Evolutionary conservation across 2,888 invertebrate genomes (phyloP).

Genomic region (Protodeltote pygarga): DNA sequence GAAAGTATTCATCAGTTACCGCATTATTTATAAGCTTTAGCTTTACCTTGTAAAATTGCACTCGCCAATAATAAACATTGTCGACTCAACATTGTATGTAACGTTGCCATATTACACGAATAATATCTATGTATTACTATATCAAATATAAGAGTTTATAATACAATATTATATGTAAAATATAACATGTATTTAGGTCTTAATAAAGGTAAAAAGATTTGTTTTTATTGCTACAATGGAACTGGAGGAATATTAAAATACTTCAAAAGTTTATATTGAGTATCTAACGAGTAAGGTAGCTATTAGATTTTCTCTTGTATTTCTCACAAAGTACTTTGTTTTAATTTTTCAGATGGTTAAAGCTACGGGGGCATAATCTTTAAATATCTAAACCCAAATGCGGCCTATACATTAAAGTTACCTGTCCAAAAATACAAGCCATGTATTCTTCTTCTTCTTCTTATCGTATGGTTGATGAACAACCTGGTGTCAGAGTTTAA

Average conservation of each 20-base stretch:
- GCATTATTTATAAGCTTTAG: constrained; percentile 40
- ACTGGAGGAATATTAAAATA: background rate
- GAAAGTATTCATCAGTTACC: constrained; percentile 29
- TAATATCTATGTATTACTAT: constrained; percentile 39
- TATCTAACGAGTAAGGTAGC: constrained; percentile 13
- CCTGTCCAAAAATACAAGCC: too few relatives aligned
- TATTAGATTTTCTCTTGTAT: constrained; percentile 7
- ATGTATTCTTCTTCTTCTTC: too few relatives aligned
- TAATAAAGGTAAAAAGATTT: background rate
- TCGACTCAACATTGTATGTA: constrained; percentile 41
- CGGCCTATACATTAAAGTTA: too few relatives aligned
- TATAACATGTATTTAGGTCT: constrained; percentile 23
- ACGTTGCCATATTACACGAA: constrained; percentile 36
- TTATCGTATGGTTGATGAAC: too few relatives aligned
- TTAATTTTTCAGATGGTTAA: constrained; percentile 40
- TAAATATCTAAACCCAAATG: background rate
- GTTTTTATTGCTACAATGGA: constrained; percentile 7
- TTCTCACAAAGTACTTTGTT: constrained; percentile 25
- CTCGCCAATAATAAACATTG: constrained; percentile 32
- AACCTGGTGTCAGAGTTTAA: too few relatives aligned
- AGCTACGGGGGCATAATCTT: constrained; percentile 13
- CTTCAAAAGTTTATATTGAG: background rate
- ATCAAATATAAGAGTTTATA: constrained; percentile 8
- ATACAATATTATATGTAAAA: constrained; percentile 15
- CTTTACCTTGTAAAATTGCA: constrained; percentile 47